Evolutionary conservation across 2,888 invertebrate species (phyloP).

Genomic region (Caenorhabditis zanzibari): DNA sequence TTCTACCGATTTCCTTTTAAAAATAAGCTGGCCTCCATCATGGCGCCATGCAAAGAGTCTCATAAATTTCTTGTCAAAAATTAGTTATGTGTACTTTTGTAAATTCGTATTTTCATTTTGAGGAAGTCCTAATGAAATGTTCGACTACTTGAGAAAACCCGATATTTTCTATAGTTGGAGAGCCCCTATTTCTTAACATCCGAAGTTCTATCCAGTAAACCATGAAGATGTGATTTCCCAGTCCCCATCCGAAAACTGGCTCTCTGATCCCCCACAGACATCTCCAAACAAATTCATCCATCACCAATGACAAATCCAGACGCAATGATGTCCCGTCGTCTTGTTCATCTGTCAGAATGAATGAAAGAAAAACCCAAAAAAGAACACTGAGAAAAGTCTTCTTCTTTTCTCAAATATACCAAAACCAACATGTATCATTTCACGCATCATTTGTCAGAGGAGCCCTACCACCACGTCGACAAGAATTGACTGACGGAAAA

Average conservation of each 20-base stretch:
- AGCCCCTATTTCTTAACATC: too few species aligned
- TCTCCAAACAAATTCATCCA: slow-evolving; percentile 57
- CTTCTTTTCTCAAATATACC: slow-evolving; percentile 4
- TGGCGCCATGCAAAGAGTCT: too few species aligned
- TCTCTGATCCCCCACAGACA: slow-evolving; percentile 11
- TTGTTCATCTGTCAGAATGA: slow-evolving; percentile 31
- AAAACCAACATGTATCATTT: slow-evolving; percentile 61
- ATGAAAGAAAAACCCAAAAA: slow-evolving; percentile 43
- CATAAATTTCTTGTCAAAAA: too few species aligned
- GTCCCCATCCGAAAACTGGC: background rate
- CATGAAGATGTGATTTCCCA: slow-evolving; percentile 42
- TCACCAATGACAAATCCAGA: slow-evolving; percentile 60
- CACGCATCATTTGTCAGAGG: slow-evolving; percentile 67
- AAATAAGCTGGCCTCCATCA: too few species aligned
- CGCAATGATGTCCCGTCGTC: slow-evolving; percentile 47
- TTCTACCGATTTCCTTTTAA: too few species aligned
- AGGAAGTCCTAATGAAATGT: too few species aligned
- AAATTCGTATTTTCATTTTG: too few species aligned
- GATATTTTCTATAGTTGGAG: too few species aligned
- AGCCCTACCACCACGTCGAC: slow-evolving; percentile 33
- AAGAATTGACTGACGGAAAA: slow-evolving; percentile 44
- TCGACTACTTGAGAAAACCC: too few species aligned
- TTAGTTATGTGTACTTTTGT: too few species aligned
- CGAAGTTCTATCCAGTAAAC: slow-evolving; percentile 14
- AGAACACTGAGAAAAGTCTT: slow-evolving; percentile 27